Evolutionary conservation across 2,797 vertebrate species (phyloP), one percentile per base, ranked within the genome.

Genomic region (Syngnathus acus): DNA sequence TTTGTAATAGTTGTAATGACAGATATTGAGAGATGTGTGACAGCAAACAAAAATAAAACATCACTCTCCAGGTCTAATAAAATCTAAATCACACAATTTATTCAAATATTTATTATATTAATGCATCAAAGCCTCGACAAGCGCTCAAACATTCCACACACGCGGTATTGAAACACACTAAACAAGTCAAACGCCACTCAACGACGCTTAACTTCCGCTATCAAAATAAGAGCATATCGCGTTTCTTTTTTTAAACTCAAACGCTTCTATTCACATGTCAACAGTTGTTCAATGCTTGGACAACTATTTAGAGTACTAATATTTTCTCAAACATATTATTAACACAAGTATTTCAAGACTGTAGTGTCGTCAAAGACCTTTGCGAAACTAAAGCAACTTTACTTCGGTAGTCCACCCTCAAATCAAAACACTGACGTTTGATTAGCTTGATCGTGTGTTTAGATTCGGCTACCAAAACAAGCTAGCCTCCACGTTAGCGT

Each of bases 401-500:
- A 83, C 68, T 82, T 70, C 79, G 75, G 81, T 76, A 8, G 48
- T 1, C 32, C 47, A 11, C 6, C 2, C 4, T 21, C 6, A 45
- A 62, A 26, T 21, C n/a, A 26, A 16, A 6, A 37, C 43, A 37
- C 26, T 72, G 73, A 79, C 51, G 64, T 63, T 64, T 64, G 61
- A 51, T n/a, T 1, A 10, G 2, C 74, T 84, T 80, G 70, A 80
- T 61, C 8, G 11, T 58, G 17, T n/a, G 14, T 53, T 60, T 4
- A 43, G 39, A 64, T 19, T 2, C 16, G 13, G 72, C 72, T 87
- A 80, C 77, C 77, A 68, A 32, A 73, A 78, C 75, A 74, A 55
- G 87, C 84, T 87, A 86, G 68, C 75, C 23, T 54, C 67, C 13
- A 14, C 54, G 26, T 68, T 80, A 73, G 80, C 68, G 45, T 48